Conservation (phyloP, 2,797 vertebrate genomes). For the Peromyscus melanophrys region DNA sequence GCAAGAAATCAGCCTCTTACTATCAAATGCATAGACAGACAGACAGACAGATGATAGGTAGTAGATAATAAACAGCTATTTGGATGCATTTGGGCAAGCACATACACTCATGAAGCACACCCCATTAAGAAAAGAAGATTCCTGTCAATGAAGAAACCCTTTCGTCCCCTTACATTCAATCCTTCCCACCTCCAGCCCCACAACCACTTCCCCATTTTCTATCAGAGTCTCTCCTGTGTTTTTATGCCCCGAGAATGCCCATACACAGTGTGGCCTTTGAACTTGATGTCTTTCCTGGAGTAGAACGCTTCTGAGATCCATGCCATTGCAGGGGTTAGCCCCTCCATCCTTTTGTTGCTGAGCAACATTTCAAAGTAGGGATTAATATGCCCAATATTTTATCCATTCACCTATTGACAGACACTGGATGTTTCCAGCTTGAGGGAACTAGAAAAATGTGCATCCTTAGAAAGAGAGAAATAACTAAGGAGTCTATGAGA, state of each 20-base stretch:
- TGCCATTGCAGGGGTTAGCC: background rate
- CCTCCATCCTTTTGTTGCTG: background rate
- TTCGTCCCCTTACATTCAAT: background rate
- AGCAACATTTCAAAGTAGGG: background rate
- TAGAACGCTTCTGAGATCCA: background rate
- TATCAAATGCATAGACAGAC: background rate
- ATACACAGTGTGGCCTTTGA: background rate
- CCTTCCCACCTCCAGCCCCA: background rate
- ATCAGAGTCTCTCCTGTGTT: background rate
- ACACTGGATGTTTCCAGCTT: background rate
- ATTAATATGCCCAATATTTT: accelerated
- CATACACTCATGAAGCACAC: background rate
- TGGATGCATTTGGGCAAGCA: background rate
- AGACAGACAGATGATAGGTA: background rate
- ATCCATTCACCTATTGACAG: background rate
- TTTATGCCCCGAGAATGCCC: background rate
- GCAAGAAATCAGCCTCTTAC: background rate
- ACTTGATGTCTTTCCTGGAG: background rate
- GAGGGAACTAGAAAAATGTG: background rate
- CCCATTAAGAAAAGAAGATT: background rate
- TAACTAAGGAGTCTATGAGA: background rate
- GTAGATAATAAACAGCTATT: background rate
- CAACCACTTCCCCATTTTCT: background rate
- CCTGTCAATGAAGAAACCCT: background rate
- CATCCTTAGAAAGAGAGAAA: slow-evolving; percentile 2